These are phyloP conservation scores for Punctoribates punctum DNA, from an alignment of 2,888 invertebrate species.

Conservation along the genomic window DNA sequence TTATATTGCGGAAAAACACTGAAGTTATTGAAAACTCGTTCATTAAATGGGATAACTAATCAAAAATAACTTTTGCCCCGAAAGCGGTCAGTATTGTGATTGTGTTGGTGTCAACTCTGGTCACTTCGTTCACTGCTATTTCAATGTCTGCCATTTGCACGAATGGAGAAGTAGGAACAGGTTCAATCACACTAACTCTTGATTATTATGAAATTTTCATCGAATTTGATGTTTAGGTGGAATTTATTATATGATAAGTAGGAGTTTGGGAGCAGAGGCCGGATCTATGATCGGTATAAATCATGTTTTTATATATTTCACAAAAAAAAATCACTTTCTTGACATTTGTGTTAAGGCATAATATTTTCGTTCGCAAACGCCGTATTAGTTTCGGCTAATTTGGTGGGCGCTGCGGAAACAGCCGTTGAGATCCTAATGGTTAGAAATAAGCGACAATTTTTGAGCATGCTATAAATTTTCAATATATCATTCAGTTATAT, in stretches of 20 bases:
- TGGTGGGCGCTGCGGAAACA: slow-evolving; percentile 59
- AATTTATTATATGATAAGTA: slow-evolving; percentile 44
- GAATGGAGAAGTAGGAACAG: slow-evolving; percentile 44
- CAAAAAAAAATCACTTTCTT: slow-evolving; percentile 49
- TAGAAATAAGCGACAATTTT: slow-evolving; percentile 32
- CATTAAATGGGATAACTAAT: neutral
- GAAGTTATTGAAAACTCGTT: too few relatives aligned
- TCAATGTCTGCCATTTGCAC: slow-evolving; percentile 44
- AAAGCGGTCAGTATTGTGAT: slow-evolving; percentile 25
- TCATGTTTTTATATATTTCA: neutral
- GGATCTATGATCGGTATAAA: slow-evolving; percentile 41
- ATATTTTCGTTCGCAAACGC: slow-evolving; percentile 59
- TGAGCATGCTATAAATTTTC: neutral
- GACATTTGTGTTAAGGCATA: slow-evolving; percentile 48
- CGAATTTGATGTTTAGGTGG: slow-evolving; percentile 38
- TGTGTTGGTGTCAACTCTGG: slow-evolving; percentile 40
- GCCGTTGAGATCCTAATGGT: slow-evolving; percentile 55
- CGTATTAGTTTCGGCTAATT: slow-evolving; percentile 57
- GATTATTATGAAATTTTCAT: neutral
- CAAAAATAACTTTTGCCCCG: neutral
- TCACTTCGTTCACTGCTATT: slow-evolving; percentile 41
- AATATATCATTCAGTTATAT: neutral
- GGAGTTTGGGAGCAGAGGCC: slow-evolving; percentile 54
- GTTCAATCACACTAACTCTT: neutral
- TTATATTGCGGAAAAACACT: too few relatives aligned